phyloP scores from a whole-genome alignment of 2,113 vertebrate species.

The Garra rufa region DNA sequence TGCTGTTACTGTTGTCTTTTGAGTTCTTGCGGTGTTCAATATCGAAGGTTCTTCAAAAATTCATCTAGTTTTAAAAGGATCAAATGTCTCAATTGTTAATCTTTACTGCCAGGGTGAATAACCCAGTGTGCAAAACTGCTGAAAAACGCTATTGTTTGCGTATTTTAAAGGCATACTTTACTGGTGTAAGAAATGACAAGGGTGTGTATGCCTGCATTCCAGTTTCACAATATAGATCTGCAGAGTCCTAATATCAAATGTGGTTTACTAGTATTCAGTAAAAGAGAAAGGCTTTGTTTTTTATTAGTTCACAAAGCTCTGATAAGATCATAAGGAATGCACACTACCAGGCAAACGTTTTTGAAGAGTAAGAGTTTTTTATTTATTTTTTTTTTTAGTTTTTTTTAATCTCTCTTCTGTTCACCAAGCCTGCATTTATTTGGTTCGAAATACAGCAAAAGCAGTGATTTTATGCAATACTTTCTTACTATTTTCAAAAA shows the following conservation, averaged over 20 bases:
- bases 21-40: neutral
- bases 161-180: neutral
- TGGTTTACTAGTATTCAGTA: neutral
- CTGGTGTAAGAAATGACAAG: neutral
- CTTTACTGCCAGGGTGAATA: conserved; percentile 18
- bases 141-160: neutral
- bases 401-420: no score
- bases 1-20: neutral
- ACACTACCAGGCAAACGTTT: neutral
- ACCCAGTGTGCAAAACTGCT: neutral
- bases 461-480: no score
- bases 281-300: neutral
- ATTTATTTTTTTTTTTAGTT: no score
- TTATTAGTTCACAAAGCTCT: neutral
- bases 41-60: neutral
- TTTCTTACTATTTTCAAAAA: no score
- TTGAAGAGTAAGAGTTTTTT: no score
- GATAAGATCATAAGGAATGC: neutral
- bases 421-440: no score
- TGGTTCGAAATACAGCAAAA: no score
- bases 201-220: conserved; percentile 24
- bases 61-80: neutral
- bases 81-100: neutral
- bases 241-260: neutral
- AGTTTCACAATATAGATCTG: neutral